phyloP scores from a whole-genome alignment of 2,113 vertebrate species.

The Tragulus kanchil region DNA sequence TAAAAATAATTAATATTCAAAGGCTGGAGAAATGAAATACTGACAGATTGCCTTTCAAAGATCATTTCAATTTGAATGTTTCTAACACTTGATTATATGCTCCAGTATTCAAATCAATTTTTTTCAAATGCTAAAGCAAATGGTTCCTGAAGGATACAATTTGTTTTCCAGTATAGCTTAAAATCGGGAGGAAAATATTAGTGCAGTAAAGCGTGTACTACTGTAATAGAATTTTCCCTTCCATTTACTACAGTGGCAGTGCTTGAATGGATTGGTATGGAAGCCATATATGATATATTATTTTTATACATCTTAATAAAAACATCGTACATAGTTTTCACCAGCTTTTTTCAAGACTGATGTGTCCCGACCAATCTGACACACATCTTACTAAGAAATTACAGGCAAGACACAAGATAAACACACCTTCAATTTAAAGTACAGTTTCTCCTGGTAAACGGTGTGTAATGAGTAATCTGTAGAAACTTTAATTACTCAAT shows the following conservation, averaged over 20 bases:
- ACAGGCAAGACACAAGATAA: conserved; percentile 4
- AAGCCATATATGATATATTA: neutral
- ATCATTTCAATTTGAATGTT: neutral
- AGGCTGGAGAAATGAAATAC: conserved; percentile 58
- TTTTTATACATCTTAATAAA: conserved; percentile 67
- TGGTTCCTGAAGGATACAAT: conserved; percentile 46
- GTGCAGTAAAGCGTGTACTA: conserved; percentile 40
- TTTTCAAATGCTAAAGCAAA: conserved; percentile 56
- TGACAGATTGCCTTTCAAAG: conserved; percentile 64
- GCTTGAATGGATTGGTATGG: neutral
- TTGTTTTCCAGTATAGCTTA: conserved; percentile 64
- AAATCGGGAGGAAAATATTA: conserved; percentile 68
- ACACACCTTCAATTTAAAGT: conserved; percentile 47
- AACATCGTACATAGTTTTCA: conserved; percentile 15
- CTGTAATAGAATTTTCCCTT: conserved; percentile 20
- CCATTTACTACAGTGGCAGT: conserved; percentile 43
- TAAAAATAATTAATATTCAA: conserved; percentile 52
- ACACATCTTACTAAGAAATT: conserved; percentile 46
- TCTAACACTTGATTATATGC: conserved; percentile 57
- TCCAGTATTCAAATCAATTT: conserved; percentile 37
- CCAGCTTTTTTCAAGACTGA: conserved; percentile 56
- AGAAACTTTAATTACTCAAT: neutral
- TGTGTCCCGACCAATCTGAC: neutral
- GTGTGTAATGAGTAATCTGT: conserved; percentile 54
- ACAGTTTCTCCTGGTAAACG: conserved; percentile 58